These are phyloP conservation scores for Nemotelus nigrinus DNA, from an alignment of 2,888 invertebrate genomes.

Conservation along the genomic window DNA sequence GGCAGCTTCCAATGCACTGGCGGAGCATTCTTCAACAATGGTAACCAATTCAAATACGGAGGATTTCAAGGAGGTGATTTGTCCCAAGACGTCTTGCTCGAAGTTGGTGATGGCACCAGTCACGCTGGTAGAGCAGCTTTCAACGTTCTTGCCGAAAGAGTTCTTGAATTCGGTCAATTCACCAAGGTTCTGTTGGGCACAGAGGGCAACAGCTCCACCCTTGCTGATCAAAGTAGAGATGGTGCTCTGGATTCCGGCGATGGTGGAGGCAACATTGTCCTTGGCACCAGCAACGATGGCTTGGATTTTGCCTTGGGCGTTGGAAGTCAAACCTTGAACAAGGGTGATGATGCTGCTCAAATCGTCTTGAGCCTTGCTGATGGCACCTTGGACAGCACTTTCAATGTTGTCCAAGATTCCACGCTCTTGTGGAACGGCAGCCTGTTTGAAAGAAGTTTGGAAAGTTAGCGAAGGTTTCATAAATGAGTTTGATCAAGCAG, in stretches of 20 bases:
- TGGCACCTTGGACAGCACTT: background rate
- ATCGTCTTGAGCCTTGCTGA: slow-evolving; percentile 17
- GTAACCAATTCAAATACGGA: slow-evolving; percentile 4
- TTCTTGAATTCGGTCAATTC: slow-evolving; percentile 18
- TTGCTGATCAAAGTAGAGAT: slow-evolving; percentile 20
- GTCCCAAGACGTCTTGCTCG: background rate
- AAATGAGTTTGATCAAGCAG: background rate
- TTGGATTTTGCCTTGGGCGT: slow-evolving; percentile 1
- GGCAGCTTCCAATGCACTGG: slow-evolving; percentile 1
- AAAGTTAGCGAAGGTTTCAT: background rate
- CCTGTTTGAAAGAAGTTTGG: background rate
- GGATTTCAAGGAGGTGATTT: background rate
- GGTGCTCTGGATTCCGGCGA: slow-evolving; percentile 13
- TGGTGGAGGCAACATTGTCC: background rate
- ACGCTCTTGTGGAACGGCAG: slow-evolving; percentile 28
- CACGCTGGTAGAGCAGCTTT: slow-evolving; percentile 1
- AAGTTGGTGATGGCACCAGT: background rate
- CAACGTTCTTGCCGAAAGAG: slow-evolving; percentile 30
- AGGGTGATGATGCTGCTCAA: slow-evolving; percentile 6
- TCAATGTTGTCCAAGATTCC: slow-evolving; percentile 5
- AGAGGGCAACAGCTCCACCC: slow-evolving; percentile 22
- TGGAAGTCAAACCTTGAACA: slow-evolving; percentile 22
- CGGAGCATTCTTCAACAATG: slow-evolving; percentile 18
- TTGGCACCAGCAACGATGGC: background rate
- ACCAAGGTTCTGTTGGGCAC: slow-evolving; percentile 19